Conservation (phyloP, 2,113 vertebrate species). For the Oenanthe melanoleuca region DNA sequence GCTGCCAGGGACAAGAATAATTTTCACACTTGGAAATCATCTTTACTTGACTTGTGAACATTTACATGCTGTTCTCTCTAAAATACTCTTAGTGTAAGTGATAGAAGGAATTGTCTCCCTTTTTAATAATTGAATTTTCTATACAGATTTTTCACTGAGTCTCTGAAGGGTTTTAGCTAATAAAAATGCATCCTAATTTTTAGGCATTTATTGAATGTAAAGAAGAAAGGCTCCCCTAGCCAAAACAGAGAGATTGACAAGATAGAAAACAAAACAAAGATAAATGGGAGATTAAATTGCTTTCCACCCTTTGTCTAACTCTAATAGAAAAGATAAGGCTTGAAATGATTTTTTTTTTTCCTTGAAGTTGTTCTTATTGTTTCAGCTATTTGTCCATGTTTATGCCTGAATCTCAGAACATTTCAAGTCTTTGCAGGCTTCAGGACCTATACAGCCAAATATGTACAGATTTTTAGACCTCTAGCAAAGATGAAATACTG, state of each 20-base stretch:
- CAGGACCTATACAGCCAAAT: neutral
- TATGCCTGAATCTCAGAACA: neutral
- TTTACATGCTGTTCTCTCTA: neutral
- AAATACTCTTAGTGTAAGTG: neutral
- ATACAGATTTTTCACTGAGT: neutral
- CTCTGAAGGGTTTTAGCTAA: neutral
- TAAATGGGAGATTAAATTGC: neutral
- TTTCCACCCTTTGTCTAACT: neutral
- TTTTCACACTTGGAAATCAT: conserved; percentile 45
- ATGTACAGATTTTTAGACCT: neutral
- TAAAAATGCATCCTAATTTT: neutral
- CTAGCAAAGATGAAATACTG: neutral
- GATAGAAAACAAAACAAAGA: neutral
- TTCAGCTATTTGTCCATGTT: neutral
- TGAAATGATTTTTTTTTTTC: neutral
- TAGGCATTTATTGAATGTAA: neutral
- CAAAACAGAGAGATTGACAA: neutral
- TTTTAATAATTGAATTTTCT: neutral
- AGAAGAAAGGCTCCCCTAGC: neutral
- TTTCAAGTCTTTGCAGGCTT: neutral
- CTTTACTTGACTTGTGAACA: conserved; percentile 15
- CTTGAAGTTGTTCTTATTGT: neutral
- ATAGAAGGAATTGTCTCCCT: neutral
- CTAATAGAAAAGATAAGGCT: neutral
- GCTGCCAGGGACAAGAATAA: conserved; percentile 49